These are phyloP conservation scores for Furnarius figulus DNA, from an alignment of 2,113 vertebrate genomes.

Conservation along the genomic window DNA sequence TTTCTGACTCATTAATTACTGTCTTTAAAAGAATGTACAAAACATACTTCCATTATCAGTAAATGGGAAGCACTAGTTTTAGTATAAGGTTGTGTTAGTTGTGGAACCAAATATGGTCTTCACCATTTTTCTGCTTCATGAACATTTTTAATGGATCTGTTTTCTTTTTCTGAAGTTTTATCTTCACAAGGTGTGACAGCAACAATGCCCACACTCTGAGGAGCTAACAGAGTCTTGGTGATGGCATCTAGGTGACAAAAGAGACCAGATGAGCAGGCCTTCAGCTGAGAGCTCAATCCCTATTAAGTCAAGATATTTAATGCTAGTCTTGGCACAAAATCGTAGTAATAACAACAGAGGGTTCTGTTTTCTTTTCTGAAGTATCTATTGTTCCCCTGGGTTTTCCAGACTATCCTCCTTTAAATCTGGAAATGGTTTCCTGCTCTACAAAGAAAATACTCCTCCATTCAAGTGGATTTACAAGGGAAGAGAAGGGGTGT, in stretches of 20 bases:
- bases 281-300: background rate
- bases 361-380: slow-evolving; percentile 49
- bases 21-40: background rate
- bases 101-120: background rate
- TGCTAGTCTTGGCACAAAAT: slow-evolving; percentile 26
- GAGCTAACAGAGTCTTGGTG: background rate
- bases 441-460: slow-evolving; percentile 60
- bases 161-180: background rate
- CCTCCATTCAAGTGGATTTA: slow-evolving; percentile 58
- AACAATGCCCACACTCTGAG: background rate
- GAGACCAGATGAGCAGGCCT: background rate
- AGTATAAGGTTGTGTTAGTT: background rate
- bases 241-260: background rate
- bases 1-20: background rate
- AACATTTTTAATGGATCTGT: background rate
- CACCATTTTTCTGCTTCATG: background rate
- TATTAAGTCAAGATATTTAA: slow-evolving; percentile 3
- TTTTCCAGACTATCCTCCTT: slow-evolving; percentile 60
- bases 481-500: slow-evolving; percentile 19
- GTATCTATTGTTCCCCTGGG: slow-evolving; percentile 53
- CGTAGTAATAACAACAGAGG: background rate
- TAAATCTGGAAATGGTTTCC: slow-evolving; percentile 62
- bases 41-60: background rate
- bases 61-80: background rate
- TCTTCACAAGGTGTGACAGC: background rate